phyloP scores from a whole-genome alignment of 1,140 invertebrate genomes.

The Anagrus nilaparvatae region DNA sequence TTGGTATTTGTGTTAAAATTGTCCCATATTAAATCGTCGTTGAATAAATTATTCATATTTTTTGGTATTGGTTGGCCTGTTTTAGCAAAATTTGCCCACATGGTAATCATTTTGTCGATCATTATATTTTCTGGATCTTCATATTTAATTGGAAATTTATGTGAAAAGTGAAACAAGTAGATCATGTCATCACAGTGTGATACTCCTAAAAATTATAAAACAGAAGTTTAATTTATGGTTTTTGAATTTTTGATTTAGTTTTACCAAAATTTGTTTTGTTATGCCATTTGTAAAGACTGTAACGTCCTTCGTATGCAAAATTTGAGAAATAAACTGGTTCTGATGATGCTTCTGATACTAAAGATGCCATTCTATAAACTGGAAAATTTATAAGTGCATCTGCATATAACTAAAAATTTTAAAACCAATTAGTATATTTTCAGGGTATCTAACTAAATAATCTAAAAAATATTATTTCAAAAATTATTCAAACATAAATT shows the following conservation, averaged over 20 bases:
- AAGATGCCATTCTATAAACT: constrained; percentile 18
- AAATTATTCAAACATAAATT: no score
- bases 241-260: no score
- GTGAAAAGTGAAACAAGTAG: constrained; percentile 43
- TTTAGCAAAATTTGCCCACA: constrained; percentile 30
- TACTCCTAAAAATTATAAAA: constrained; percentile 27
- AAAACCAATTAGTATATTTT: no score
- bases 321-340: constrained; percentile 25
- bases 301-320: constrained; percentile 24
- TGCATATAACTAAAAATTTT: constrained; percentile 23
- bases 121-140: constrained; percentile 25
- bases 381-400: constrained; percentile 18
- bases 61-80: constrained; percentile 28
- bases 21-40: constrained; percentile 41
- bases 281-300: constrained; percentile 17
- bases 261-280: constrained; percentile 9
- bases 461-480: no score
- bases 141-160: constrained; percentile 18
- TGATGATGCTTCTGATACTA: constrained; percentile 15
- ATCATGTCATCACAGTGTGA: constrained; percentile 51
- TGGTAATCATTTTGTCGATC: constrained; percentile 24
- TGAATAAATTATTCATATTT: constrained; percentile 25
- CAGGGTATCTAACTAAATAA: no score
- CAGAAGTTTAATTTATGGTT: no score
- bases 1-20: constrained; percentile 38